Base-by-base conservation (phyloP, 2,888 invertebrate species). In the Aphodius sticticus region DNA sequence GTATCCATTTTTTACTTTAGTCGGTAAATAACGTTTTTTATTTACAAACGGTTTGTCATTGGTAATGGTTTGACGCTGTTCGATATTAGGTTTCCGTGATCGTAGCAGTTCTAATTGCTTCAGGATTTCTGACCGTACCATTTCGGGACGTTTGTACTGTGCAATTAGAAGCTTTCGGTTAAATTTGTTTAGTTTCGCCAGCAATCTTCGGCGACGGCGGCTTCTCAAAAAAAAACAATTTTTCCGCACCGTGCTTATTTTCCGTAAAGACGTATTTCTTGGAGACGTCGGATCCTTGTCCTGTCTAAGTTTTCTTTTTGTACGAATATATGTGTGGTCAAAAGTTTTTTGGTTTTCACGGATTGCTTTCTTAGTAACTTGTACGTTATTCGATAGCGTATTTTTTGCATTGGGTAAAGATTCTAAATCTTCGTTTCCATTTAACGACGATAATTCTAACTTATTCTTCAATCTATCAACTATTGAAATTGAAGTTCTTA, bases 91-190 rank as follows among this genome's bases (percentile, higher is more conserved):
- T 77, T 81, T 82, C 72, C 81, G 80, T 2, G 78, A 82, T 77
- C 84, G 69, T 71, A 84, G 78, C 72, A 84, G 81, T 80, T 83
- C 82, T 72, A 84, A 81, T 76, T 86, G 86, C 76, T 82, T 82
- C 72, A 81, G 82, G 74, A 85, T 83, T 81, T 85, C 83, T 16
- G 83, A 82, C 9, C 83, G 80, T 77, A 84, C 81, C 74, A 85
- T 82, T 81, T 86, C 84, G 75, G 84, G 80, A 15, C 83, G 82
- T 81, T 84, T 79, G 69, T 79, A 79, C 69, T 79, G 77, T n/a
- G 69, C 77, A 16, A 79, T 79, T 37, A 79, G 71, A 35, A 77
- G 71, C 35, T 79, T 79, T n/a, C 79, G 72, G 37, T 79, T 77
- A 4, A 37, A 69, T 6, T n/a, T 74, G 16, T 36, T 74, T 26